Evolutionary conservation across 1,140 invertebrate species (phyloP).

Genomic region (Drosophila neocordata): DNA sequence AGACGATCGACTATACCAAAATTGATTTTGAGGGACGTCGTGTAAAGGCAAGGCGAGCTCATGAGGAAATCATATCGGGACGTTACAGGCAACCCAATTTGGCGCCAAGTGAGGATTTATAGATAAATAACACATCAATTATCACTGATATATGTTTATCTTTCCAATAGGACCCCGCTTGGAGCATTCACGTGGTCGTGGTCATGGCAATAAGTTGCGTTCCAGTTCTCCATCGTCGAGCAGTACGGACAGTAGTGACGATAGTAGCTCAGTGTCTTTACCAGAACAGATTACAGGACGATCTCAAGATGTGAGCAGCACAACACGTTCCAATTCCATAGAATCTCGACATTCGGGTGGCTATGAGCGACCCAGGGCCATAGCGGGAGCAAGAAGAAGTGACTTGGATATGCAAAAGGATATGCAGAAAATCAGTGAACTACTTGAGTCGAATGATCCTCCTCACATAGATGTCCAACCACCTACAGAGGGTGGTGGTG

Average conservation of each 20-base stretch:
- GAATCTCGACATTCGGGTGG: constrained; percentile 77
- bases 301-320: constrained; percentile 71
- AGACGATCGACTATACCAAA: constrained; percentile 76
- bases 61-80: constrained; percentile 82
- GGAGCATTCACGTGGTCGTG: constrained; percentile 49
- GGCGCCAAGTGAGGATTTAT: constrained; percentile 58
- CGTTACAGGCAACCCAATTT: constrained; percentile 81
- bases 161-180: constrained; percentile 54
- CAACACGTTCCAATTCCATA: constrained; percentile 73
- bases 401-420: constrained; percentile 78
- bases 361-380: constrained; percentile 65
- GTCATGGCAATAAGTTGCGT: constrained; percentile 46
- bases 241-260: constrained; percentile 52
- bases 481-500: constrained; percentile 49
- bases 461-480: constrained; percentile 79
- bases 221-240: constrained; percentile 67
- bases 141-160: background rate
- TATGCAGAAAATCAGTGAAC: constrained; percentile 59
- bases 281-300: constrained; percentile 47
- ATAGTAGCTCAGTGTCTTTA: constrained; percentile 65
- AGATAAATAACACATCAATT: background rate
- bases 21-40: constrained; percentile 80
- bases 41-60: constrained; percentile 76
- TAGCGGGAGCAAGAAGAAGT: constrained; percentile 72
- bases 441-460: constrained; percentile 45